Conservation (phyloP, 2,888 invertebrate genomes). For the Platycheirus rosarum region DNA sequence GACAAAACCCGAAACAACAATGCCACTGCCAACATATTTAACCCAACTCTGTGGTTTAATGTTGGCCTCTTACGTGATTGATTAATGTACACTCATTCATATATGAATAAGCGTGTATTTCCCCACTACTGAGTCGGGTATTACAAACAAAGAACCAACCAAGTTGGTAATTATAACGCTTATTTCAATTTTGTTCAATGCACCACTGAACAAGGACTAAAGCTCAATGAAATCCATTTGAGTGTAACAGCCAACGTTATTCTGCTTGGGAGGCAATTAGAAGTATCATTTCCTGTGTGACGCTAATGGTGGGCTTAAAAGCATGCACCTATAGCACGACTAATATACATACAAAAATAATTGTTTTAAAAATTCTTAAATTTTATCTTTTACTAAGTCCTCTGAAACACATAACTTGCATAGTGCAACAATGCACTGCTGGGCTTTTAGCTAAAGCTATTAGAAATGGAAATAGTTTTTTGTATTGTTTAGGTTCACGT, state of each 20-base stretch:
- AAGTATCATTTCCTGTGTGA: constrained; percentile 46
- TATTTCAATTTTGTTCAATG: constrained; percentile 17
- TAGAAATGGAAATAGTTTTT: constrained; percentile 6
- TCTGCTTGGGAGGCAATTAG: constrained; percentile 50
- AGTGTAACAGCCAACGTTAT: background rate
- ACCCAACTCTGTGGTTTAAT: constrained; percentile 31
- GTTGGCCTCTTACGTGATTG: constrained; percentile 45
- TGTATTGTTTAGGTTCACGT: constrained; percentile 23
- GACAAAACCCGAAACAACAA: constrained; percentile 32
- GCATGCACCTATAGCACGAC: constrained; percentile 18
- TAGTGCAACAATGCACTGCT: constrained; percentile 10
- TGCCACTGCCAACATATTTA: constrained; percentile 19
- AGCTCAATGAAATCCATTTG: constrained; percentile 26
- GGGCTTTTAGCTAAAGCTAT: background rate
- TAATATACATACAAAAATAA: constrained; percentile 31
- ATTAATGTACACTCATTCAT: constrained; percentile 47
- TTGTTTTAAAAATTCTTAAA: constrained; percentile 7
- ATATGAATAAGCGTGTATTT: constrained; percentile 7
- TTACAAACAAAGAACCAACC: constrained; percentile 34
- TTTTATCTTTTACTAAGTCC: constrained; percentile 45
- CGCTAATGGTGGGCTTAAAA: constrained; percentile 42
- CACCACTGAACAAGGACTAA: constrained; percentile 37
- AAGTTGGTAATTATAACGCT: constrained; percentile 60
- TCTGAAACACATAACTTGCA: constrained; percentile 26
- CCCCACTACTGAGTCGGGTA: background rate